These are phyloP conservation scores for Cecropterus lyciades DNA, from an alignment of 1,140 invertebrate genomes.

Conservation along the genomic window DNA sequence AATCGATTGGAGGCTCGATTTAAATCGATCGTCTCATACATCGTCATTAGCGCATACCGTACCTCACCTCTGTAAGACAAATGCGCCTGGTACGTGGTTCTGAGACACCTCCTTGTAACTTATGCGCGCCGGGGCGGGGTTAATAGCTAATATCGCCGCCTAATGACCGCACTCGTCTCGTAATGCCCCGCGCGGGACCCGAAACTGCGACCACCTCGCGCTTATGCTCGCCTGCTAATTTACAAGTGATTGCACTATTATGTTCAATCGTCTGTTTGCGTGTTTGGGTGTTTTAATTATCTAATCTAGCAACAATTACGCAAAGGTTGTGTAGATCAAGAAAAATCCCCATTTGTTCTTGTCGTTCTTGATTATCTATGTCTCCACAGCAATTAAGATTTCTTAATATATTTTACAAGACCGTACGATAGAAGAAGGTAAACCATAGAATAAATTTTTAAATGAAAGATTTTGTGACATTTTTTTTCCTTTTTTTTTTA, in stretches of 20 bases:
- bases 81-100: conserved; percentile 37
- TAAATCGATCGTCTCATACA: conserved; percentile 36
- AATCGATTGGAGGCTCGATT: conserved; percentile 35
- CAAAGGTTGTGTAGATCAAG: too few species aligned
- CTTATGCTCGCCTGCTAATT: conserved; percentile 58
- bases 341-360: too few species aligned
- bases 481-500: too few species aligned
- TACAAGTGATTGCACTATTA: conserved; percentile 52
- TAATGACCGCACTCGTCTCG: conserved; percentile 78
- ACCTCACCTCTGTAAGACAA: conserved; percentile 31
- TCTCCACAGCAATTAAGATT: too few species aligned
- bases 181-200: conserved; percentile 76
- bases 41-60: conserved; percentile 36
- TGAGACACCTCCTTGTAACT: conserved; percentile 42
- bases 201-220: conserved; percentile 59
- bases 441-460: too few species aligned
- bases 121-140: conserved; percentile 59
- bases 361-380: too few species aligned
- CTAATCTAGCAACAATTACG: too few species aligned
- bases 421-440: too few species aligned
- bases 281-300: neutral
- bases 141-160: conserved; percentile 80
- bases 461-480: too few species aligned
- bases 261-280: conserved; percentile 45
- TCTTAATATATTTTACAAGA: too few species aligned